A percentile compares a stretch with the other conserved stretches of the same genome.
These are phyloP conservation scores for Uromys caudimaculatus DNA, from an alignment of 2,797 vertebrate species.

Conservation along the genomic window DNA sequence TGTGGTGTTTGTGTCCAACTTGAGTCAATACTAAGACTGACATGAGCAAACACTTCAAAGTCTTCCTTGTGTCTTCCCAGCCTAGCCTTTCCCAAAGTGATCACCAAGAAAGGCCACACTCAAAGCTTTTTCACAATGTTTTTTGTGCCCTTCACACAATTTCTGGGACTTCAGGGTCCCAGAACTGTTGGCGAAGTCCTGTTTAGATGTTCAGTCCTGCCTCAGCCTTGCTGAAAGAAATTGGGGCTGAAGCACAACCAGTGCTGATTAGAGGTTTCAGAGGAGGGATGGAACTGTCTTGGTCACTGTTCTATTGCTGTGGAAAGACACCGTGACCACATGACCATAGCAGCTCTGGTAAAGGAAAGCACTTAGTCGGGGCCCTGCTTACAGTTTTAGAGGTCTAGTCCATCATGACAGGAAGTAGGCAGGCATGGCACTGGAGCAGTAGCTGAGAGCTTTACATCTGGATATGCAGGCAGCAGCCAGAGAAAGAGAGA, in stretches of 20 bases:
- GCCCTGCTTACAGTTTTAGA: neutral
- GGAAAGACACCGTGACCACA: neutral
- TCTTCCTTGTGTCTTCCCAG: neutral
- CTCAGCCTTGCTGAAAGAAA: neutral
- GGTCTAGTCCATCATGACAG: too few species aligned
- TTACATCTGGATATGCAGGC: neutral
- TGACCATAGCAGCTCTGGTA: neutral
- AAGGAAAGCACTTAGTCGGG: neutral
- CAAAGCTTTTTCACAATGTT: too few species aligned
- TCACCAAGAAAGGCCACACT: neutral
- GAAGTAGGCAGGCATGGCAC: too few species aligned
- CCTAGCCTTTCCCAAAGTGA: neutral
- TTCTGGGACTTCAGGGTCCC: neutral
- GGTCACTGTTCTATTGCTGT: neutral
- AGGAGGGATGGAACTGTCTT: neutral
- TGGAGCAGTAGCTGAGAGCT: neutral
- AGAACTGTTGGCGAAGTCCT: neutral
- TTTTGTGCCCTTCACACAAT: neutral
- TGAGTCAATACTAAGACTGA: neutral
- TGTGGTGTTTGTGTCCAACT: neutral
- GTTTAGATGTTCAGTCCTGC: neutral
- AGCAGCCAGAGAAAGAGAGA: neutral
- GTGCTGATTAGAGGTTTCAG: neutral
- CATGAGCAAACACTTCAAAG: neutral
- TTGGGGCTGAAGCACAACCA: neutral